phyloP scores from a whole-genome alignment of 2,888 invertebrate species.

The Hartigia nigra region DNA sequence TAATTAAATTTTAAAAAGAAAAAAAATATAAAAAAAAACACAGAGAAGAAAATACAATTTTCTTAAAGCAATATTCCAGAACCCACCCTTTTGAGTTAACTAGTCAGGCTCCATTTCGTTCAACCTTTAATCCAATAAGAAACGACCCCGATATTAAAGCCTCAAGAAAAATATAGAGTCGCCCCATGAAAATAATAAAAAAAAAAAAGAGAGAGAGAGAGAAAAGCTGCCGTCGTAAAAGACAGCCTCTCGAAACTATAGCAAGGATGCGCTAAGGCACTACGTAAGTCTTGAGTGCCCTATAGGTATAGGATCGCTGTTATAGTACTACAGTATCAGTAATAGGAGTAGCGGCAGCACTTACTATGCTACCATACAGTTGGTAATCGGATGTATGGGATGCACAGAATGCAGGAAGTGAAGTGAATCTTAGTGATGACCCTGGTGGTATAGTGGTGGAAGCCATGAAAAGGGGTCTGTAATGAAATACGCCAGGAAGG shows the following conservation, averaged over 20 bases:
- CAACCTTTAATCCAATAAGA: background rate
- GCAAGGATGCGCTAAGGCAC: background rate
- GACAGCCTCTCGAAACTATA: background rate
- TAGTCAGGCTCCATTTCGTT: background rate
- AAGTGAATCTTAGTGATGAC: background rate
- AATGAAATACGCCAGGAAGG: slow-evolving; percentile 47
- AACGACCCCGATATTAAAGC: background rate
- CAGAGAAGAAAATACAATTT: background rate
- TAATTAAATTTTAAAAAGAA: background rate
- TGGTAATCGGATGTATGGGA: background rate
- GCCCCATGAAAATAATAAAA: background rate
- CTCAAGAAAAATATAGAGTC: background rate
- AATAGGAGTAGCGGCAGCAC: background rate
- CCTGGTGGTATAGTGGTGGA: background rate
- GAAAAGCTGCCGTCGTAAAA: background rate
- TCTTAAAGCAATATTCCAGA: background rate
- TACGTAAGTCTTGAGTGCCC: background rate
- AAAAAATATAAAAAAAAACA: too few species aligned
- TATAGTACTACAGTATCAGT: background rate
- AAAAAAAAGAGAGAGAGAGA: too few species aligned
- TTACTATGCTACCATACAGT: background rate
- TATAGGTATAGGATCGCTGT: background rate
- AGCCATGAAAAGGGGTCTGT: slow-evolving; percentile 22
- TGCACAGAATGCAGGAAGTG: background rate
- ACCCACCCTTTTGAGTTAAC: background rate